These are phyloP conservation scores for Sylvilagus bachmani DNA, from an alignment of 2,113 vertebrate genomes.

Conservation along the genomic window DNA sequence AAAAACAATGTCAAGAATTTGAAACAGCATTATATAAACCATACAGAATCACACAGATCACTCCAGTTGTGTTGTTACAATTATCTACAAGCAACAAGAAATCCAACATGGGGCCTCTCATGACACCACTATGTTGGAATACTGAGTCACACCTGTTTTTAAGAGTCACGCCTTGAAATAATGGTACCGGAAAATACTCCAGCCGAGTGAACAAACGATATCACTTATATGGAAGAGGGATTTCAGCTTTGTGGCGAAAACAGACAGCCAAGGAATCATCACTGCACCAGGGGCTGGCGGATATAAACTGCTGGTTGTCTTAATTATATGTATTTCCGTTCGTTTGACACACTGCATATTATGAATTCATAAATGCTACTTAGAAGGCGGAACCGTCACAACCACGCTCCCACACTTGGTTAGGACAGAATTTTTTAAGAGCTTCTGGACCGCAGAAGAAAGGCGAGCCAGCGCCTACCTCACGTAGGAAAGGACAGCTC, in stretches of 20 bases:
- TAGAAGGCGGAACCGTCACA: not conserved
- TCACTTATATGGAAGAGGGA: not conserved
- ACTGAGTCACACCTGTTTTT: not conserved
- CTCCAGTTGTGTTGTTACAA: not conserved
- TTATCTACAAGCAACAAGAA: not conserved
- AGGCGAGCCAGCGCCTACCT: rapidly evolving
- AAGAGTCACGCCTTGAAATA: not conserved
- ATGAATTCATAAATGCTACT: not conserved
- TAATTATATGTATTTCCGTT: not conserved
- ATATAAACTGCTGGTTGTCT: not conserved
- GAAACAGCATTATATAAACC: not conserved
- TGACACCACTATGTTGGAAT: not conserved
- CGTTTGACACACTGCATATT: not conserved
- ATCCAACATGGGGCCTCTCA: not conserved
- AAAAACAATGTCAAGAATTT: not conserved
- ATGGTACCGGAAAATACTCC: not conserved
- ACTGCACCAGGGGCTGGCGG: not conserved
- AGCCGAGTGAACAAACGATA: slow-evolving; percentile 5
- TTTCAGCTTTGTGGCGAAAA: not conserved
- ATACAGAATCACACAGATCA: not conserved
- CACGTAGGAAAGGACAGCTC: rapidly evolving
- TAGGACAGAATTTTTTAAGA: not conserved
- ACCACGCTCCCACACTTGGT: not conserved
- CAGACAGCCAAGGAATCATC: not conserved
- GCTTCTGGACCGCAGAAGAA: not conserved